Evolutionary conservation across 2,113 vertebrate species (phyloP), one percentile per base, ranked within the genome.

Genomic region (Mustelus asterias): DNA sequence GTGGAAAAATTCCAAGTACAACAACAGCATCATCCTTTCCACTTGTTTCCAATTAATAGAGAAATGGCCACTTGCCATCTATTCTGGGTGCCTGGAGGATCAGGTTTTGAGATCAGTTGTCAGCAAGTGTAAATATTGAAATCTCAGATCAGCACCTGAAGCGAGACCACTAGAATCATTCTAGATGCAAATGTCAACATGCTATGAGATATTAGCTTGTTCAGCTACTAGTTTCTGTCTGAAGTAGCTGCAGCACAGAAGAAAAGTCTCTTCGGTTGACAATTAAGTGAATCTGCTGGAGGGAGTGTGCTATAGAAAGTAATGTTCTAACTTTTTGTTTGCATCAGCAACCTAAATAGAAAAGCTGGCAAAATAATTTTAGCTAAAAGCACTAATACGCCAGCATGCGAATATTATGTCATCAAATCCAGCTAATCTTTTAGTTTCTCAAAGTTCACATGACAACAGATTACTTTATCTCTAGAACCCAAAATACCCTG

Each of bases 41-140:
- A 67, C 65, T n/a, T 93, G 37, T 94, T n/a, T 24, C 65, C 11
- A 18, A 67, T n/a, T 94, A 94, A 93, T 20, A 93, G 29, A 93
- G 89, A 93, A 93, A 65, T 93, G 26, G 33, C 41, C 33, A 94
- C 63, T 67, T 94, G 90, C 63, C 90, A 94, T 67, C 20, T 67
- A 37, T 67, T 94, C 33, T 54, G 13, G n/a, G 29, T 94, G n/a
- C 58, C 63, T 69, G 90, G 20, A 94, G 90, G 90, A 67, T 37
- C 41, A 67, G 63, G n/a, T 41, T 67, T 60, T 29, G 63, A 93
- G 60, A 41, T 63, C 16, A 41, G 60, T 37, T 9, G 60, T 67
- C 90, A 65, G 60, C 60, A 93, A 93, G 85, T 89, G 24, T 89
- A 89, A 41, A 94, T 37, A 94, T 24, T 94, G 65, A 94, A n/a